Evolutionary conservation across 2,888 invertebrate species (phyloP).

Genomic region (Protodeltote pygarga): DNA sequence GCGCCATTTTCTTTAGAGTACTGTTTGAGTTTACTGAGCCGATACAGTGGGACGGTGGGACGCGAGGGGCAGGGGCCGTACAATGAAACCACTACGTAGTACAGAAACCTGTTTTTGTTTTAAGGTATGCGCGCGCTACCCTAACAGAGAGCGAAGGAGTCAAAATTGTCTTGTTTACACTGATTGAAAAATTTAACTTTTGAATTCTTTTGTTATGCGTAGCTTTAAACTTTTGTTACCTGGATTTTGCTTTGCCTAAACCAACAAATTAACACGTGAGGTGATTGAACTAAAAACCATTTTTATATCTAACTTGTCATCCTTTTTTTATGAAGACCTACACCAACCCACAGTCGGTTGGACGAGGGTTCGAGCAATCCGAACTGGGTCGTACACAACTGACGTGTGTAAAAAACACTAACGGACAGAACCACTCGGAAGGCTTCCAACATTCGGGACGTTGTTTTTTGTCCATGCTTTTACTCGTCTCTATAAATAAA

Average conservation of each 20-base stretch:
- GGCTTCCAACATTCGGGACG: constrained; percentile 76
- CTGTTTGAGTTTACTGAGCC: constrained; percentile 43
- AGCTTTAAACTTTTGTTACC: neutral
- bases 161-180: constrained; percentile 49
- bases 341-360: constrained; percentile 68
- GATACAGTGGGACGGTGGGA: constrained; percentile 61
- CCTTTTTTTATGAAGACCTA: constrained; percentile 66
- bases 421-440: constrained; percentile 65
- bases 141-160: constrained; percentile 53
- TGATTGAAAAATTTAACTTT: constrained; percentile 33
- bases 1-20: constrained; percentile 62
- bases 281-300: constrained; percentile 23
- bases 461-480: constrained; percentile 73
- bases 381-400: constrained; percentile 57
- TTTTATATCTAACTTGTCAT: constrained; percentile 17
- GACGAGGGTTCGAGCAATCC: constrained; percentile 47
- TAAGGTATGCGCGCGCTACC: constrained; percentile 78
- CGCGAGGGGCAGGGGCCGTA: constrained; percentile 59
- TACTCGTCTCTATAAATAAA: constrained; percentile 75
- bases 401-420: constrained; percentile 66
- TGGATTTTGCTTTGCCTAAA: neutral
- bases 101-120: constrained; percentile 81
- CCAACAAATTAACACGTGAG: constrained; percentile 2
- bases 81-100: constrained; percentile 80
- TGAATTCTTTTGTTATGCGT: constrained; percentile 9